These are phyloP conservation scores for Actinia tenebrosa DNA, from an alignment of 64 coral and sea anemone genomes.

Conservation along the genomic window DNA sequence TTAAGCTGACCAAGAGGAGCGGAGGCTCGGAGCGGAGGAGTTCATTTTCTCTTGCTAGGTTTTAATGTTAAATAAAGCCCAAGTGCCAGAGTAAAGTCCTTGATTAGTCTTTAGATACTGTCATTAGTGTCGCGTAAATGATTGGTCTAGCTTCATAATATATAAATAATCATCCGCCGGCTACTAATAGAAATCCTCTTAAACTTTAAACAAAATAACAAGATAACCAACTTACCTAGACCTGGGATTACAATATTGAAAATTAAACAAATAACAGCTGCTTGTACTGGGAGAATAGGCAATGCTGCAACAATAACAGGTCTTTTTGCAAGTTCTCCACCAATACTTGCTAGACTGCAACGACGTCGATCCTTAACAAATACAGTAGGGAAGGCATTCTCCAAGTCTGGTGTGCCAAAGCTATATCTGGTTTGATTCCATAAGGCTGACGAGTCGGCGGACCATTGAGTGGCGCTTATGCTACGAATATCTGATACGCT, in stretches of 20 bases:
- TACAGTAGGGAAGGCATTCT: not conserved
- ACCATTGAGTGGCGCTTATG: not conserved
- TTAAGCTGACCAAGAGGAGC: too few relatives aligned
- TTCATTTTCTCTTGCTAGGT: too few relatives aligned
- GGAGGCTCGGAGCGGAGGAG: too few relatives aligned
- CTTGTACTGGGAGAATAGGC: constrained; percentile 53
- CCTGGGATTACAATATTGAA: constrained; percentile 43
- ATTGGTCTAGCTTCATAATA: too few relatives aligned
- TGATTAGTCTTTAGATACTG: too few relatives aligned
- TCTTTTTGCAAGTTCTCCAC: constrained; percentile 12
- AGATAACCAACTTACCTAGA: constrained; percentile 19
- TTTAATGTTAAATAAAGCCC: too few relatives aligned
- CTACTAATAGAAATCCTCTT: too few relatives aligned
- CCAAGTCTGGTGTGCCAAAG: not conserved
- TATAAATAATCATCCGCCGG: too few relatives aligned
- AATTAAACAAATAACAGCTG: constrained; percentile 53
- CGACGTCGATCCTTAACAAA: not conserved
- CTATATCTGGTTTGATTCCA: not conserved
- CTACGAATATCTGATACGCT: constrained; percentile 17
- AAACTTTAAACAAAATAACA: too few relatives aligned
- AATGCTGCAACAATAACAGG: not conserved
- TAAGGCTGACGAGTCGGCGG: not conserved
- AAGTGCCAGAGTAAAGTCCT: too few relatives aligned
- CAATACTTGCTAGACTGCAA: not conserved
- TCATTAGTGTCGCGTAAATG: too few relatives aligned